These are phyloP conservation scores for Elymnias hypermnestra DNA, from an alignment of 1,140 invertebrate genomes.

Conservation along the genomic window DNA sequence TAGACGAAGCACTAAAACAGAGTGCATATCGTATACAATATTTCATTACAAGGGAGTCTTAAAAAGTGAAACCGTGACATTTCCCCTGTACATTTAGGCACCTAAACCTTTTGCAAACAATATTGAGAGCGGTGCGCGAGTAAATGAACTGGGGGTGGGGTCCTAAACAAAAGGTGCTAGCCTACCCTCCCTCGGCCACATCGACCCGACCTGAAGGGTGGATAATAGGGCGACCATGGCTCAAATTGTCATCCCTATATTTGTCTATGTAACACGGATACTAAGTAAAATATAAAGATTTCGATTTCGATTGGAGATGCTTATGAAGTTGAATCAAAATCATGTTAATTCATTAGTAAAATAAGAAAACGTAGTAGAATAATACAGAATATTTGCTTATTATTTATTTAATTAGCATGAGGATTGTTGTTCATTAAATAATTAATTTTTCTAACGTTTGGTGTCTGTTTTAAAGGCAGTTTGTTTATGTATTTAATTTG, in stretches of 20 bases:
- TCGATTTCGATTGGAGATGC: no score
- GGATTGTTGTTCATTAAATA: no score
- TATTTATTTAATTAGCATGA: no score
- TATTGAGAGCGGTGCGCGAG: slow-evolving; percentile 56
- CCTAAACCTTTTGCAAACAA: slow-evolving; percentile 72
- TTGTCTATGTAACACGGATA: no score
- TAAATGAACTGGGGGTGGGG: slow-evolving; percentile 63
- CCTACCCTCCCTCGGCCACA: slow-evolving; percentile 41
- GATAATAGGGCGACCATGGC: slow-evolving; percentile 36
- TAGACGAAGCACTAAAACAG: slow-evolving; percentile 7
- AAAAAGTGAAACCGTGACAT: slow-evolving; percentile 71
- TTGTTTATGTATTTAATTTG: no score
- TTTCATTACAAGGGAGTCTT: slow-evolving; percentile 29
- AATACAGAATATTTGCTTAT: no score
- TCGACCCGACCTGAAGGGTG: slow-evolving; percentile 51
- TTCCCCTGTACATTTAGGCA: slow-evolving; percentile 67
- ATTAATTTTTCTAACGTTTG: no score
- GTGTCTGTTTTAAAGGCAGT: no score
- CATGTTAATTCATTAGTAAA: no score
- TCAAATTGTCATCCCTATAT: neutral
- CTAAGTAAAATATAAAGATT: no score
- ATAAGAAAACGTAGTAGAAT: no score
- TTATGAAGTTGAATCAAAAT: no score
- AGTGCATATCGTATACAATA: slow-evolving; percentile 22
- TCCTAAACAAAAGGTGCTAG: slow-evolving; percentile 70